These are phyloP conservation scores for Deroptyus accipitrinus DNA, from an alignment of 2,113 vertebrate genomes.

Conservation along the genomic window DNA sequence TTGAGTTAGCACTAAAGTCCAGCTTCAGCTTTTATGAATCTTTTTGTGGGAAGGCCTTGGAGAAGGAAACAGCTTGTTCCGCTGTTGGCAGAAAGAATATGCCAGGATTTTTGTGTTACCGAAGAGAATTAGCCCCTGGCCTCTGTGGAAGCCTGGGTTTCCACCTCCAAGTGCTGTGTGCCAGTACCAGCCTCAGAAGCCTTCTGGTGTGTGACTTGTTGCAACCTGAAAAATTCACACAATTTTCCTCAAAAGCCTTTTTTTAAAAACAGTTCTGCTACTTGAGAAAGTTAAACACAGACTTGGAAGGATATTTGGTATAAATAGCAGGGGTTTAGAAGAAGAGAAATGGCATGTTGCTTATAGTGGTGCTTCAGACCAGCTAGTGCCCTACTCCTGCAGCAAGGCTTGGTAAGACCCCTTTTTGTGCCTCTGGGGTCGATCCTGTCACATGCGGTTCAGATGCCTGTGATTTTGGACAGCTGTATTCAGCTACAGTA, in stretches of 20 bases:
- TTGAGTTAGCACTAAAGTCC: neutral
- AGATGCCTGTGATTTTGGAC: neutral
- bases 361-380: neutral
- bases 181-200: conserved; percentile 23
- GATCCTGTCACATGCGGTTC: neutral
- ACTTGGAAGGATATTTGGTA: neutral
- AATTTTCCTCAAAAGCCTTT: conserved; percentile 28
- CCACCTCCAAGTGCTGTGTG: neutral
- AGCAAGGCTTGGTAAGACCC: neutral
- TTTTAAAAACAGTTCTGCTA: conserved; percentile 17
- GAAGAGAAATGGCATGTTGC: neutral
- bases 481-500: neutral
- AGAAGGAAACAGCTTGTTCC: neutral
- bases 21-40: neutral
- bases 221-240: conserved; percentile 51
- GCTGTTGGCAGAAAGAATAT: neutral
- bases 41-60: neutral
- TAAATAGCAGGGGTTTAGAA: neutral
- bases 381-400: neutral
- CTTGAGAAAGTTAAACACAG: conserved; percentile 1
- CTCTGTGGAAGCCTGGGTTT: neutral
- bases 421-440: neutral
- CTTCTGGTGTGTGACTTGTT: conserved; percentile 44
- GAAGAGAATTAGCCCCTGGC: conserved; percentile 13
- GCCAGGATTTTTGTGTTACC: neutral